Conservation (phyloP, 2,113 vertebrate species). For the Amazona vittata region DNA sequence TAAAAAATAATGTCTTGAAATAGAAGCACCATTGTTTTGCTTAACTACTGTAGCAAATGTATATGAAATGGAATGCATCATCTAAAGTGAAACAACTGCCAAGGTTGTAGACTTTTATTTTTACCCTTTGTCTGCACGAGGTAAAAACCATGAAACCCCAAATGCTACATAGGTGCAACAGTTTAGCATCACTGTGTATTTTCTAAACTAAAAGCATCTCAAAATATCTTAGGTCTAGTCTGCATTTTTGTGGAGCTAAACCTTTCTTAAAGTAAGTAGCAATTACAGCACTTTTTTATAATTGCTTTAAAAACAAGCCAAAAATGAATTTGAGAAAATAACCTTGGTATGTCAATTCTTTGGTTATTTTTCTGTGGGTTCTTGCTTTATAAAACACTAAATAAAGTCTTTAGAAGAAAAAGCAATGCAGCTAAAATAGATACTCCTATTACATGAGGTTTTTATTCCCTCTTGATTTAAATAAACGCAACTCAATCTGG, state of each 20-base stretch:
- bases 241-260: constrained; percentile 3
- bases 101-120: background rate
- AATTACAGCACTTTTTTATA: constrained; percentile 37
- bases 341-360: background rate
- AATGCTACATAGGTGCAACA: background rate
- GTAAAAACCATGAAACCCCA: background rate
- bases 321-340: background rate
- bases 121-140: background rate
- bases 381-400: background rate
- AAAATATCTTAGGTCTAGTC: constrained; percentile 38
- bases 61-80: constrained; percentile 65
- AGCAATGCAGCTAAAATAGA: background rate
- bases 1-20: constrained; percentile 70
- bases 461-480: background rate
- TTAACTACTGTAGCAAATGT: constrained; percentile 72
- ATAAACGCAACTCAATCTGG: background rate
- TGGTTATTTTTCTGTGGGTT: background rate
- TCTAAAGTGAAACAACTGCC: constrained; percentile 34
- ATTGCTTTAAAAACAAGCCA: constrained; percentile 63
- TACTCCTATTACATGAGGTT: background rate
- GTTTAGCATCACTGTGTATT: background rate
- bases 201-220: background rate
- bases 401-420: background rate
- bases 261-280: constrained; percentile 27
- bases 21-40: constrained; percentile 76